These are phyloP conservation scores for Leptinotarsa rubiginosa DNA, from an alignment of 2,888 invertebrate genomes.

Conservation along the genomic window DNA sequence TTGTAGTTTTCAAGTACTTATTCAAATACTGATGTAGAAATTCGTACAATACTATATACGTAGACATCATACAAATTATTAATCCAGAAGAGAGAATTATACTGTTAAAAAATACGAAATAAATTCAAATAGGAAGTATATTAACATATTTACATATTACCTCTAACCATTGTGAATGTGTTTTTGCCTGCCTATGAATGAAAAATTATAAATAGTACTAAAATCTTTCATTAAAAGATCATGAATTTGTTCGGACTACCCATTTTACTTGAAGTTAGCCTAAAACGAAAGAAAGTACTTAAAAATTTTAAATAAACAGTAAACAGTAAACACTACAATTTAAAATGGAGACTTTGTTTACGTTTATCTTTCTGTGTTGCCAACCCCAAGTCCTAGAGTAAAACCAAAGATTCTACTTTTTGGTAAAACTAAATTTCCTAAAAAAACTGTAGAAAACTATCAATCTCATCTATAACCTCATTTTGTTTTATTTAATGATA, in stretches of 20 bases:
- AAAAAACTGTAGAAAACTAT: too few species aligned
- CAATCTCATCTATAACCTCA: too few species aligned
- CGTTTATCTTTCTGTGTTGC: conserved; percentile 2
- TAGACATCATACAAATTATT: too few species aligned
- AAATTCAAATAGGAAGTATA: too few species aligned
- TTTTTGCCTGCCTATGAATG: neutral
- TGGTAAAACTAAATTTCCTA: too few species aligned
- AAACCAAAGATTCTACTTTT: neutral
- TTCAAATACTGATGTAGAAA: too few species aligned
- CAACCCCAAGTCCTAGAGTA: neutral
- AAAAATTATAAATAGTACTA: neutral
- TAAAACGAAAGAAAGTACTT: neutral
- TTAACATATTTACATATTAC: neutral
- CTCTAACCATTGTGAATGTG: conserved; percentile 23
- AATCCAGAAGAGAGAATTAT: too few species aligned
- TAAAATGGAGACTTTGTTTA: neutral
- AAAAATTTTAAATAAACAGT: neutral
- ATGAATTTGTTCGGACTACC: neutral
- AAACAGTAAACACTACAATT: neutral
- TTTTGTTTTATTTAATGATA: too few species aligned
- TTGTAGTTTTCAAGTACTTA: neutral
- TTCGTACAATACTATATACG: too few species aligned
- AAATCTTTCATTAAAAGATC: neutral
- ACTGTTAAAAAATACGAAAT: neutral
- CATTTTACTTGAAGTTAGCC: neutral